Evolutionary conservation across 2,888 invertebrate genomes (phyloP).

Genomic region (Diaprepes abbreviatus): DNA sequence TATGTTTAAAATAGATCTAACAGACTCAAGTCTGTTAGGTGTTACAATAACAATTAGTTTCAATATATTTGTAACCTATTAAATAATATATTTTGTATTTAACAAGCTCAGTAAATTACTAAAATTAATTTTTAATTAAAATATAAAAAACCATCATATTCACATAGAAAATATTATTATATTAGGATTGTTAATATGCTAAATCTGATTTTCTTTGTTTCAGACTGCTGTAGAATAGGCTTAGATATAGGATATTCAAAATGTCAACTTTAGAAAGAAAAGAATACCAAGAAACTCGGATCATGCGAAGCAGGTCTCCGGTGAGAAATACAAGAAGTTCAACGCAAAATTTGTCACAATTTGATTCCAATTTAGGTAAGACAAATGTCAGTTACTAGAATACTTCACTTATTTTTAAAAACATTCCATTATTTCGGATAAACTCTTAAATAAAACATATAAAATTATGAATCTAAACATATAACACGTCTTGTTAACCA

Average conservation of each 20-base stretch:
- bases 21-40: constrained; percentile 9
- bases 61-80: too few species aligned
- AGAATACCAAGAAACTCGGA: constrained; percentile 65
- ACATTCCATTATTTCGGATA: too few species aligned
- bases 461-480: too few species aligned
- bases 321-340: constrained; percentile 60
- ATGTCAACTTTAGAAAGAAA: constrained; percentile 67
- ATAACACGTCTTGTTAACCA: too few species aligned
- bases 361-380: constrained; percentile 66
- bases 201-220: constrained; percentile 14
- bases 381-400: background rate
- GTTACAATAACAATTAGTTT: background rate
- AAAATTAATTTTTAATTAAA: too few species aligned
- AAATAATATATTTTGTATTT: too few species aligned
- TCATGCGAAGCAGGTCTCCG: constrained; percentile 63
- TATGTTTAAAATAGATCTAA: constrained; percentile 6
- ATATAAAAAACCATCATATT: too few species aligned
- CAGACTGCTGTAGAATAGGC: constrained; percentile 35
- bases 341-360: constrained; percentile 63
- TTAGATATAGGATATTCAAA: constrained; percentile 42
- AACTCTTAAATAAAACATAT: too few species aligned
- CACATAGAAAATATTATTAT: too few species aligned
- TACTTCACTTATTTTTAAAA: too few species aligned
- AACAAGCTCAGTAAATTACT: too few species aligned
- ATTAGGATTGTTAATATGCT: too few species aligned